A percentile compares a stretch with the other conserved stretches of the same genome.
Evolutionary conservation across 2,113 vertebrate genomes (phyloP).

Genomic region (Columba livia): DNA sequence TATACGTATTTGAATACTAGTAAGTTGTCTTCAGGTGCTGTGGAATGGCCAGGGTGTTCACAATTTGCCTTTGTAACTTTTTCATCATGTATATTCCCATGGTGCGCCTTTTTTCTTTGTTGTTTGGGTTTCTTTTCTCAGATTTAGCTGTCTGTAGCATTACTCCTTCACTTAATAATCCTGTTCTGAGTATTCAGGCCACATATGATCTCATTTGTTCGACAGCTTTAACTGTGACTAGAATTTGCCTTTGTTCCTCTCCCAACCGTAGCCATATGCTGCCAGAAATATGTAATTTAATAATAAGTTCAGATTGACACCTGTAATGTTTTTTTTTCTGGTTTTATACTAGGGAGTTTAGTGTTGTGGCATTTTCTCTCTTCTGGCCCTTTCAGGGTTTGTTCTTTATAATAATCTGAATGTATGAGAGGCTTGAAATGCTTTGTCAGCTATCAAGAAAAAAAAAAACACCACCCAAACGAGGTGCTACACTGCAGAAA

Average conservation of each 20-base stretch:
- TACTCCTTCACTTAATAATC: not conserved
- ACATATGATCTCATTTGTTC: not conserved
- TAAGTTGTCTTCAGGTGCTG: not conserved
- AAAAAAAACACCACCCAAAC: not conserved
- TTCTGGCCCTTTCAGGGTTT: not conserved
- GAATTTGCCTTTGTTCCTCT: not conserved
- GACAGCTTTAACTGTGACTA: not conserved
- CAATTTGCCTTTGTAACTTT: not conserved
- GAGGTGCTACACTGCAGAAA: not conserved
- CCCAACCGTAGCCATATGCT: not conserved
- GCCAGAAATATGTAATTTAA: not conserved
- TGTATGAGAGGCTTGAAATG: not conserved
- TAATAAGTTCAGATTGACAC: not conserved
- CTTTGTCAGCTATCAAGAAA: not conserved
- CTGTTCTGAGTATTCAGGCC: not conserved
- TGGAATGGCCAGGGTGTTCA: not conserved
- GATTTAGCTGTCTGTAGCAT: not conserved
- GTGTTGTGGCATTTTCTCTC: not conserved
- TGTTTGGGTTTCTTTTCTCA: not conserved
- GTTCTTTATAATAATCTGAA: not conserved
- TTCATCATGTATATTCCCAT: not conserved
- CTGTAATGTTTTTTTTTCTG: not conserved
- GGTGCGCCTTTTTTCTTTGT: not conserved
- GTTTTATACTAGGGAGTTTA: not conserved
- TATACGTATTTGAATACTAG: not conserved